Base-by-base conservation (phyloP, 2,113 vertebrate species). In the Cryptotis parvus region DNA sequence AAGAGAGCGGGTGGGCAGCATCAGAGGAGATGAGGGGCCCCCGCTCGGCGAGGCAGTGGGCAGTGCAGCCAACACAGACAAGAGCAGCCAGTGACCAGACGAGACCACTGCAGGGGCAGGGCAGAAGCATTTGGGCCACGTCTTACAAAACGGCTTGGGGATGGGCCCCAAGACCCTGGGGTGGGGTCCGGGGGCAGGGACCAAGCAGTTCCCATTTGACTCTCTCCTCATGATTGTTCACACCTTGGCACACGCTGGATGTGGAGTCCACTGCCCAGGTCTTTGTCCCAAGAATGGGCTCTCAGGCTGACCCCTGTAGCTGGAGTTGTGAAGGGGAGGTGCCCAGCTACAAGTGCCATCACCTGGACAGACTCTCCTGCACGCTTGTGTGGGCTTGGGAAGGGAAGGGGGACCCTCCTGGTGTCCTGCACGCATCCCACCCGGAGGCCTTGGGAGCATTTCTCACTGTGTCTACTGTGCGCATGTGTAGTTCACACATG, bases 1-100 rank as follows among this genome's bases (percentile, higher is more conserved):
- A 52, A 93, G 90, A 79, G 45, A 89, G 86, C 0, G 33, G 86
- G 83, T 15, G 1, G 85, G 45, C 18, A 0, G 49, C 10, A 1
- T 76, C 69, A 80, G 75, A 81, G 43, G 70, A 37, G 39, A 1
- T 8, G 79, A 33, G 55, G 85, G 92, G 75, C 58, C 70, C 70
- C 79, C 1, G 37, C 76, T 76, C 68, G 6, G 80, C 0, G 18
- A 83, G 80, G 65, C 0, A 0, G 70, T 20, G 61, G 52, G 73
- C 63, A 69, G 31, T 6, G 1, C 70, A 4, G 2, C 0, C 41
- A 58, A 29, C 0, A 0, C 69, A 33, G 35, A 37, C 76, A 24
- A 12, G 20, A 58, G 55, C 22, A 58, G 55, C 9, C 0, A 39
- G 58, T 80, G 80, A 24, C 31, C 55, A 33, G 20, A 24, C 3